phyloP scores from a whole-genome alignment of 53 echinoderm and acorn worm genomes.

The Luidia sarsii region DNA sequence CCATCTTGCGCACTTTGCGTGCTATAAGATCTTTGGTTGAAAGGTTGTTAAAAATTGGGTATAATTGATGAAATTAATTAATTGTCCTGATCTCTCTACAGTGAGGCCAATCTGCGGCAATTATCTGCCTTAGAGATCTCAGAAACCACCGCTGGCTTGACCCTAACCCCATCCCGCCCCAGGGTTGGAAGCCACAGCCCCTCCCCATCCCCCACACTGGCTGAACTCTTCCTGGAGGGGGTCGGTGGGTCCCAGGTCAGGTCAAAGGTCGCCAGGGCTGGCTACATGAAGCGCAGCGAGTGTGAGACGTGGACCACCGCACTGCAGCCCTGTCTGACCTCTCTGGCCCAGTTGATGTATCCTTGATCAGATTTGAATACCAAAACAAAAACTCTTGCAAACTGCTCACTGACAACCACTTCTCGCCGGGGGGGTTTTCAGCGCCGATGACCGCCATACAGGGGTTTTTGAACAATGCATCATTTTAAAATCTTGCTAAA shows the following conservation, averaged over 20 bases:
- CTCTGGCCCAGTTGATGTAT: constrained; percentile 87
- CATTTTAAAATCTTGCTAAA: no score
- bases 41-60: no score
- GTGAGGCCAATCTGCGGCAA: constrained; percentile 83
- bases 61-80: neutral
- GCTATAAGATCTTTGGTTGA: no score
- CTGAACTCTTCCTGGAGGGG: constrained; percentile 84
- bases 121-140: constrained; percentile 91
- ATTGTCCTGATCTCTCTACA: constrained; percentile 34
- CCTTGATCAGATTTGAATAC: no score
- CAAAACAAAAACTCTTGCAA: no score
- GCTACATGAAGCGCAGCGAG: constrained; percentile 19
- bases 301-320: constrained; percentile 66
- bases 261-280: constrained; percentile 60
- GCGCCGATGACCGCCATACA: no score
- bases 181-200: neutral
- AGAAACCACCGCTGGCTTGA: constrained; percentile 13
- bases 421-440: no score
- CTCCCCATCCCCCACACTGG: constrained; percentile 53
- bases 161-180: neutral
- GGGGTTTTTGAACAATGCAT: no score
- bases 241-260: constrained; percentile 81
- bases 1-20: no score
- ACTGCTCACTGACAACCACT: no score
- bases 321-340: constrained; percentile 63